Base-by-base conservation (phyloP, 2,113 vertebrate genomes). In the Alexandromys fortis region DNA sequence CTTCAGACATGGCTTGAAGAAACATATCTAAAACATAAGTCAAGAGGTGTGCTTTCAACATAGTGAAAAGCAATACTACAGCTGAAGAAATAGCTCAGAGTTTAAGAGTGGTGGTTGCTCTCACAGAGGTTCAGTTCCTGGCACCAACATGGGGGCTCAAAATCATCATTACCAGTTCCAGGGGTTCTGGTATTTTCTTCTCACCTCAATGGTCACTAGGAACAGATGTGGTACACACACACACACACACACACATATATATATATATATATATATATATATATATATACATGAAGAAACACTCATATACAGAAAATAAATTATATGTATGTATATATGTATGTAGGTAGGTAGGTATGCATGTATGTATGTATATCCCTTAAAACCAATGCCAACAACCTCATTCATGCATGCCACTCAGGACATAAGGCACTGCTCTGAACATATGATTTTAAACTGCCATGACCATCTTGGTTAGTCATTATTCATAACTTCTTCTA, bases 361-460 rank as follows among this genome's bases (percentile, higher is more conserved):
- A 1, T 58, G 17, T 21, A 58, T 58, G 58, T 21, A 21, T 58
- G 58, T 21, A 58, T 38, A n/a, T 73, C 68, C 67, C 30, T 16
- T 30, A 70, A 70, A 70, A n/a, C 21, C 78, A 58, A 19, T 0
- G 4, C n/a, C 65, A 63, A 35, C 4, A 49, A 33, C 38, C 7
- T 4, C 3, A 77, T 0, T 8, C 16, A 13, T 2, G 1, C 28
- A 17, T 0, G 10, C 1, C 26, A 3, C 33, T 75, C 47, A 19
- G 30, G 30, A 65, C 8, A 14, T 6, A 83, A 21, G 2, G 30
- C 30, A 19, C 35, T 7, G 19, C 38, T 58, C 22, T 24, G 65
- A 85, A 22, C 19, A 19, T 9, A 1, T 3, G 28, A 19, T 12
- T 87, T 30, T 90, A 35, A 92, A 52, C 28, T 12, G 52, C 19